Evolutionary conservation across 2,113 vertebrate genomes (phyloP).

Genomic region (crab-eating macaque (Macaca fascicularis)): T2T-MFA8v1.1 NC_088381.1:96873001-96873500

Average conservation of each 20-base stretch:
- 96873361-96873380: not conserved
- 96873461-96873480: not conserved
- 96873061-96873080: slow-evolving; percentile 5
- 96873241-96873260: not conserved
- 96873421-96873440: not conserved
- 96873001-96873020: not conserved
- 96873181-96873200: not conserved
- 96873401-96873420: not conserved
- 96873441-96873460: not conserved
- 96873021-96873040: not conserved
- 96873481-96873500: not conserved
- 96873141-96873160: not conserved
- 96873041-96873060: slow-evolving; percentile 8
- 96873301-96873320: not conserved
- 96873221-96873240: slow-evolving; percentile 23
- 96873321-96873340: not conserved
- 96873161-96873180: not conserved
- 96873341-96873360: not conserved
- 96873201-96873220: not conserved
- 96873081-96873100: slow-evolving; percentile 12
- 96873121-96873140: not conserved
- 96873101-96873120: not conserved
- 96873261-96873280: not conserved
- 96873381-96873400: not conserved
- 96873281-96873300: not conserved